phyloP scores from a whole-genome alignment of 92 coral and sea anemone species.

The Phenganax subtilis region DNA sequence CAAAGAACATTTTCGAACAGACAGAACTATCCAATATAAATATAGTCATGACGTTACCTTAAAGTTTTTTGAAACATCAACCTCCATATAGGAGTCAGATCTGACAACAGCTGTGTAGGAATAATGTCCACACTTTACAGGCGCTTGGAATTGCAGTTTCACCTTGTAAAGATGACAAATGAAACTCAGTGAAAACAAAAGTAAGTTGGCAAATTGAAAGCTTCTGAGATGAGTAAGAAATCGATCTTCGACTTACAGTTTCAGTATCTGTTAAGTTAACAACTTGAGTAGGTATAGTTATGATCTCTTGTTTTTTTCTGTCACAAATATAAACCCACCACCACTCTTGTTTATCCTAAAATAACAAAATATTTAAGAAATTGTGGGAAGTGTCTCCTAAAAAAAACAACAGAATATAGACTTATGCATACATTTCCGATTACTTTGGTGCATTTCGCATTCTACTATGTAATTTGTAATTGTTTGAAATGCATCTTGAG shows the following conservation, averaged over 20 bases:
- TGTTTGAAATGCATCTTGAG: too few species aligned
- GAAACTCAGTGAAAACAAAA: background rate
- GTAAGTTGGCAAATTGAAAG: background rate
- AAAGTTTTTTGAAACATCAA: constrained; percentile 71
- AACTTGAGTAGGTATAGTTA: constrained; percentile 79
- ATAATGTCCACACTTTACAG: constrained; percentile 66
- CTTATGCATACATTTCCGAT: too few species aligned
- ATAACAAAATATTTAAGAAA: background rate
- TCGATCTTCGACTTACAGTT: constrained; percentile 14
- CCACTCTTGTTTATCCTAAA: constrained; percentile 94
- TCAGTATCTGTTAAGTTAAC: constrained; percentile 78
- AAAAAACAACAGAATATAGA: too few species aligned
- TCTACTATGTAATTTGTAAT: too few species aligned
- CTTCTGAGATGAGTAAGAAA: background rate
- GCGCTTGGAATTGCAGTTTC: constrained; percentile 90
- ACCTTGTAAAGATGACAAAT: constrained; percentile 46
- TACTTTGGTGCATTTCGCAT: too few species aligned
- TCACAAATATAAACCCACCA: constrained; percentile 98
- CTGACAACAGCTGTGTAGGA: constrained; percentile 73
- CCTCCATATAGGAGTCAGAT: constrained; percentile 84
- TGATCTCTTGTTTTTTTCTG: constrained; percentile 59
- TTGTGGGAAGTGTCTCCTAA: background rate
- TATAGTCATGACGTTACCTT: constrained; percentile 51
- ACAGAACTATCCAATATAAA: background rate
- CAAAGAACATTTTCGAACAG: background rate